Base-by-base conservation (phyloP, 2,113 vertebrate species). In the Paracanthobrama guichenoti region DNA sequence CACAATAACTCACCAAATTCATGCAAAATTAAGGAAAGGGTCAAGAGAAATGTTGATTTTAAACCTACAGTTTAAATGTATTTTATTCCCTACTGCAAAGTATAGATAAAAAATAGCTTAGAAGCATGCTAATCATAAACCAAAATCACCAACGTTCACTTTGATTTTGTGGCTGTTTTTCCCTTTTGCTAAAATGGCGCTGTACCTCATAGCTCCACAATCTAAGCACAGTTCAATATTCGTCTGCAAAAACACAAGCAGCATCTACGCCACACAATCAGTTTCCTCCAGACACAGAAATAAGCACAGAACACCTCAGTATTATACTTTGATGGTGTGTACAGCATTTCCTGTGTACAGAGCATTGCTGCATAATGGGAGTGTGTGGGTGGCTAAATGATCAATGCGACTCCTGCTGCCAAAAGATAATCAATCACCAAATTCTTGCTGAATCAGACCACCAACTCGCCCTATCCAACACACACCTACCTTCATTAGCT, bases 361-460 rank as follows among this genome's bases (percentile, higher is more conserved):
- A 75, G 79, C 6, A 80, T 35, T 16, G 22, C 6, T 48, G 50
- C 55, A 76, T 76, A 76, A 64, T 10, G 48, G 22, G 79, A 16
- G 46, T 67, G 66, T 57, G 67, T 72, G 75, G 53, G 73, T 46
- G 48, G 20, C 59, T 46, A 75, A 79, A 79, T 62, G 84, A 87
- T 86, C 53, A 71, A 88, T 85, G 80, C 28, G 57, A 78, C 83
- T 87, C 66, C 67, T 79, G 72, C 64, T 50, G 59, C 57, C 67
- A 44, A 73, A 82, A 85, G 73, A 82, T 42, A 88, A 88, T 86
- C 81, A 81, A 89, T 88, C 46, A 57, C 28, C 39, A 81, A 71
- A 82, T 67, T 86, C 82, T 76, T 77, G 44, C 42, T 11, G 59
- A 83, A 69, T 75, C 31, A 48, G 82, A 64, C 48, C 22, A 50